phyloP scores from a whole-genome alignment of 2,888 invertebrate species.

The Eupeodes latifasciatus region DNA sequence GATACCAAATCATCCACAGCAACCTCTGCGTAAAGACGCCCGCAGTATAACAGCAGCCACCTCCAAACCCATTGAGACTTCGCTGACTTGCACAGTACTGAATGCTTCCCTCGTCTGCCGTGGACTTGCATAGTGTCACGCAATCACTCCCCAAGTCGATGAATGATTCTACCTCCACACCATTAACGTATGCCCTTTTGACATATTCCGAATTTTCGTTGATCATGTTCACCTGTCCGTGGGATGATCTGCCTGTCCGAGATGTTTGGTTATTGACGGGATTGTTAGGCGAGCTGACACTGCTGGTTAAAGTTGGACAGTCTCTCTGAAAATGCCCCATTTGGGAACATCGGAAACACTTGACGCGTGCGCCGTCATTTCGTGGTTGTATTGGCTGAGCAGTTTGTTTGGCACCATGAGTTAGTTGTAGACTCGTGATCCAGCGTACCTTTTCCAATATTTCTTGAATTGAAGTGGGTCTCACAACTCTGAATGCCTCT shows the following conservation, averaged over 20 bases:
- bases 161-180: not conserved
- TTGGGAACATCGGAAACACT: slow-evolving; percentile 1
- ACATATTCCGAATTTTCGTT: slow-evolving; percentile 4
- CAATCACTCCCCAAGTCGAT: slow-evolving; percentile 15
- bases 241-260: not conserved
- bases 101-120: not conserved
- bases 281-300: not conserved
- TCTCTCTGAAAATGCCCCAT: not conserved
- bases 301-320: not conserved
- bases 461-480: not conserved
- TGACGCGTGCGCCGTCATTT: not conserved
- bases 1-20: slow-evolving; percentile 15
- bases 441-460: not conserved
- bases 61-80: slow-evolving; percentile 19
- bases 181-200: not conserved
- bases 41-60: not conserved
- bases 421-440: too few relatives aligned
- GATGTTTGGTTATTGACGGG: not conserved
- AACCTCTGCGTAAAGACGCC: not conserved
- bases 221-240: not conserved
- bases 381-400: not conserved
- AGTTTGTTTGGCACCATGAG: not conserved
- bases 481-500: not conserved
- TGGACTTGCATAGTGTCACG: slow-evolving; percentile 2
- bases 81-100: not conserved